Evolutionary conservation across 1,140 invertebrate species (phyloP).

Genomic region (Coelopa frigida): DNA sequence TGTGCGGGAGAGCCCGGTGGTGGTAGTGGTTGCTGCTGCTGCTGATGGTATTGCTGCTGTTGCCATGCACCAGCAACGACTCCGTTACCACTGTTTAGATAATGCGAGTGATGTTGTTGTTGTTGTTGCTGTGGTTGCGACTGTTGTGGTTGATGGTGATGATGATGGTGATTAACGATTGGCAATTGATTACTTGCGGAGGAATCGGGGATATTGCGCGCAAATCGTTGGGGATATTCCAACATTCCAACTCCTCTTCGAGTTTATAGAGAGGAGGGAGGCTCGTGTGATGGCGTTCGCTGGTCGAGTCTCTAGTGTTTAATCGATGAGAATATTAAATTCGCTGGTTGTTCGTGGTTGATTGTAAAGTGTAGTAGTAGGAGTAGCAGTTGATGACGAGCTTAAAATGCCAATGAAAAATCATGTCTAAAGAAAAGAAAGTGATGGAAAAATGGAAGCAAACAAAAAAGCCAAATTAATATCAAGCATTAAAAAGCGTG

Average conservation of each 20-base stretch:
- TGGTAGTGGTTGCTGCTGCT: constrained; percentile 15
- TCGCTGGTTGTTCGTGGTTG: too few species aligned
- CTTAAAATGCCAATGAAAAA: too few species aligned
- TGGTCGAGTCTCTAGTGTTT: too few species aligned
- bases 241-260: constrained; percentile 40
- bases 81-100: constrained; percentile 14
- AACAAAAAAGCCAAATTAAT: too few species aligned
- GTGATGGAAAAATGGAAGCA: too few species aligned
- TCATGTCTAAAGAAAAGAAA: too few species aligned
- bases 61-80: constrained; percentile 16
- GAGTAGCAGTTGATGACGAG: too few species aligned
- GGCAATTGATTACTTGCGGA: constrained; percentile 18
- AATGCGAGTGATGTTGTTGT: constrained; percentile 17
- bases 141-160: constrained; percentile 22
- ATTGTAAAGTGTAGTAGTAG: too few species aligned
- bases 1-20: constrained; percentile 33
- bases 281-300: too few species aligned
- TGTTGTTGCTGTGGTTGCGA: constrained; percentile 36
- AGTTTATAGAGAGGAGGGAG: constrained; percentile 22
- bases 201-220: constrained; percentile 44
- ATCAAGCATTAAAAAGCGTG: too few species aligned
- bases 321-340: too few species aligned
- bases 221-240: constrained; percentile 44
- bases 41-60: constrained; percentile 19
- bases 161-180: constrained; percentile 16